Percentiles rank a stretch among this genome's conserved stretches.
Evolutionary conservation across 1,140 invertebrate species (phyloP).

Genomic region (Pseudomyrmex flavicornis): DNA sequence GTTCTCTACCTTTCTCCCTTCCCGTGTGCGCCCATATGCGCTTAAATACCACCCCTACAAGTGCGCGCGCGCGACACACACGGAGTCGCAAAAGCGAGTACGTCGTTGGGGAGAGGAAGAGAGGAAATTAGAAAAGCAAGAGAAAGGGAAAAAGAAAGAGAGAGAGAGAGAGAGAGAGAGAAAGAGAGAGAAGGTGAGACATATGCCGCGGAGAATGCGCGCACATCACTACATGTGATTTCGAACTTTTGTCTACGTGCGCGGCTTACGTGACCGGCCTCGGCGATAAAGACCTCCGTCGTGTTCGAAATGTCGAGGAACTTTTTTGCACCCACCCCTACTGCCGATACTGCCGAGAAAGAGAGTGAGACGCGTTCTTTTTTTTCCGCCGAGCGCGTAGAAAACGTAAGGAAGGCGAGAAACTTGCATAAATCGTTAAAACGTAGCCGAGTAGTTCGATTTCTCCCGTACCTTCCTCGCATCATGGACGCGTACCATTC

Average conservation of each 20-base stretch:
- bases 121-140: neutral
- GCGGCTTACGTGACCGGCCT: constrained; percentile 58
- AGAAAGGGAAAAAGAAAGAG: neutral
- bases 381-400: constrained; percentile 28
- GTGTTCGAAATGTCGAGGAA: constrained; percentile 54
- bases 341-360: constrained; percentile 18
- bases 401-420: constrained; percentile 53
- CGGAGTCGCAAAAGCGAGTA: neutral
- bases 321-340: constrained; percentile 35
- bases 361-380: neutral
- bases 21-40: constrained; percentile 42
- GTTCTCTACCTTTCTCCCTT: neutral
- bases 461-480: constrained; percentile 38
- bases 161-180: neutral
- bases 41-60: constrained; percentile 36
- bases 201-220: constrained; percentile 43
- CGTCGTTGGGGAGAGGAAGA: neutral
- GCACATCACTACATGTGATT: constrained; percentile 62
- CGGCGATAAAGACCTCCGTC: constrained; percentile 61
- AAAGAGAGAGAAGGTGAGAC: neutral
- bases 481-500: constrained; percentile 31
- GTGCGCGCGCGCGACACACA: neutral
- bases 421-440: constrained; percentile 63
- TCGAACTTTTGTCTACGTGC: constrained; percentile 64
- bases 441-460: constrained; percentile 39